A percentile compares a stretch with the other conserved stretches of the same genome.
These are phyloP conservation scores for Caenorhabditis remanei DNA, from an alignment of 1,140 invertebrate genomes.

Conservation along the genomic window DNA sequence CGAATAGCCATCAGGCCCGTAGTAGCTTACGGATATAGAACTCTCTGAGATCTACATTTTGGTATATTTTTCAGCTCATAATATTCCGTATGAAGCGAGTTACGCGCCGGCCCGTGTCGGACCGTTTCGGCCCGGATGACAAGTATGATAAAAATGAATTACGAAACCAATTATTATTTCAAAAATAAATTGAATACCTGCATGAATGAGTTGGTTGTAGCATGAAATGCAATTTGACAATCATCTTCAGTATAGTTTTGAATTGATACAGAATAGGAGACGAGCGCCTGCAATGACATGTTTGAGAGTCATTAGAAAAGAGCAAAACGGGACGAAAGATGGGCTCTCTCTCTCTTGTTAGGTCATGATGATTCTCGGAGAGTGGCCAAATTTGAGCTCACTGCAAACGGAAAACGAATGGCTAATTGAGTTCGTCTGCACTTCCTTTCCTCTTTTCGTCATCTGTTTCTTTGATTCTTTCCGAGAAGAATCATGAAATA, in stretches of 20 bases:
- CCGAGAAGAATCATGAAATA: neutral
- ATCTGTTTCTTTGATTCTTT: constrained; percentile 7
- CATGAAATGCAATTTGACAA: constrained; percentile 54
- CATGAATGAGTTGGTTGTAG: constrained; percentile 45
- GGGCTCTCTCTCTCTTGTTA: neutral
- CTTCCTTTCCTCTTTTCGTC: constrained; percentile 13
- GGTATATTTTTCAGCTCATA: too few relatives aligned
- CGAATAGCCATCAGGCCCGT: too few relatives aligned
- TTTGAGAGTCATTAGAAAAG: neutral
- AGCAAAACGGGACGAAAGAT: neutral
- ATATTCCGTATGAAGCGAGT: too few relatives aligned
- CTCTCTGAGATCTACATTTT: too few relatives aligned
- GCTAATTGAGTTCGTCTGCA: constrained; percentile 20
- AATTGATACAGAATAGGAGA: constrained; percentile 54
- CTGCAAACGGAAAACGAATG: neutral
- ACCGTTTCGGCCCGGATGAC: too few relatives aligned
- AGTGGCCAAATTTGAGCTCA: constrained; percentile 3
- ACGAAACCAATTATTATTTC: too few relatives aligned
- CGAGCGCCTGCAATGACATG: constrained; percentile 24
- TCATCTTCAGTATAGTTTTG: constrained; percentile 58
- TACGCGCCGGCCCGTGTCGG: too few relatives aligned
- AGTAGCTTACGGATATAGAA: too few relatives aligned
- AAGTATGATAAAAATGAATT: too few relatives aligned
- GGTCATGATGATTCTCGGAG: neutral
- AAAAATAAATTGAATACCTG: constrained; percentile 20